Percentiles rank a stretch among this genome's conserved stretches.
These are phyloP conservation scores for Propithecus deckenii DNA, from an alignment of 2,797 vertebrate genomes.

Conservation along the genomic window DNA sequence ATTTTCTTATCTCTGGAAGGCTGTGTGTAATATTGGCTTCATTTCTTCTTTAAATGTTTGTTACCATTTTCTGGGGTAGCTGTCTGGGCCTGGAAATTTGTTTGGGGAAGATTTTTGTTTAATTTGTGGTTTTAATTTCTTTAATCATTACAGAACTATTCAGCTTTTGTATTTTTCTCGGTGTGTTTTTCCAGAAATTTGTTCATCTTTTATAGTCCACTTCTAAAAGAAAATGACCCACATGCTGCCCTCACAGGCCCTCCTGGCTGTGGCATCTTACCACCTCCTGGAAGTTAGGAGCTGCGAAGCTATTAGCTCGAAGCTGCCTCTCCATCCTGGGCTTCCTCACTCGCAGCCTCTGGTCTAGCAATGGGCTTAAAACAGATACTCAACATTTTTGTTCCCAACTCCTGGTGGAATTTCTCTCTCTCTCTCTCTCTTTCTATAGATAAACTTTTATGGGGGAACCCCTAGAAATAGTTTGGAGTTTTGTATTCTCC, in stretches of 20 bases:
- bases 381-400: neutral
- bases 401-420: neutral
- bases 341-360: neutral
- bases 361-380: neutral
- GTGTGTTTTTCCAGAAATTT: neutral
- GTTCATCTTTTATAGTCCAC: neutral
- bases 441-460: neutral
- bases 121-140: neutral
- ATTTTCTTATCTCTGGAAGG: neutral
- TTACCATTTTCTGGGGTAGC: neutral
- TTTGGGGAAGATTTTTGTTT: slow-evolving; percentile 21
- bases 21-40: neutral
- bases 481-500: neutral
- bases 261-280: neutral
- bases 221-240: slow-evolving; percentile 65
- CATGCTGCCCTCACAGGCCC: neutral
- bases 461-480: neutral
- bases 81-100: neutral
- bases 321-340: neutral
- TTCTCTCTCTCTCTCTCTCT: neutral
- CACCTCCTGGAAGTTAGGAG: neutral
- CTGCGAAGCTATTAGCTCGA: too few relatives aligned
- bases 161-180: neutral
- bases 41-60: neutral
- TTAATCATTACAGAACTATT: neutral